Conservation (phyloP, 2,888 invertebrate genomes). For the Drosophila mulleri region DNA sequence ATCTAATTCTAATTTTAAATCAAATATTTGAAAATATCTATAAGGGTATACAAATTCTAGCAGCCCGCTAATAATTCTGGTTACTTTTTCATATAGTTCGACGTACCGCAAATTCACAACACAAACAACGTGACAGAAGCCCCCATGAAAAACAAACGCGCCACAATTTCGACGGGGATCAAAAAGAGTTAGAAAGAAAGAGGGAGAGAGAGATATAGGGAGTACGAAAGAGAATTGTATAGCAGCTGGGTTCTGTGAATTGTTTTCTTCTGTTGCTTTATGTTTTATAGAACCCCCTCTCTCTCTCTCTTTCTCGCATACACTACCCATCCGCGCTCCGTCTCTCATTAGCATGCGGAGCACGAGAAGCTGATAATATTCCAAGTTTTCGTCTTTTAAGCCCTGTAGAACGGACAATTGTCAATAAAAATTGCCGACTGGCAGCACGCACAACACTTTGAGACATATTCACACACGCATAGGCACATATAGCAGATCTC, state of each 20-base stretch:
- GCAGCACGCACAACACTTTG: constrained; percentile 64
- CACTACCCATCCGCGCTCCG: constrained; percentile 3
- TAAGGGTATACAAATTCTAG: constrained; percentile 11
- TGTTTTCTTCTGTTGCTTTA: constrained; percentile 60
- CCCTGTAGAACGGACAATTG: constrained; percentile 63
- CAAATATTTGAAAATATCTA: neutral
- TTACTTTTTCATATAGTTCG: constrained; percentile 15
- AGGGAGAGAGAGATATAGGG: constrained; percentile 2
- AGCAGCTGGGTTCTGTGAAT: constrained; percentile 58
- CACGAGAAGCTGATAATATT: constrained; percentile 69
- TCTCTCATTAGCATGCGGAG: constrained; percentile 72
- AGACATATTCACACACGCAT: constrained; percentile 40
- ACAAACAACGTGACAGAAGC: constrained; percentile 70
- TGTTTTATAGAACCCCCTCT: constrained; percentile 53
- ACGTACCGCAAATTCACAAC: constrained; percentile 62
- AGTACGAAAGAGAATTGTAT: constrained; percentile 12
- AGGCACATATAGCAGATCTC: constrained; percentile 18
- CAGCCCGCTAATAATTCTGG: neutral
- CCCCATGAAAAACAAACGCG: constrained; percentile 16
- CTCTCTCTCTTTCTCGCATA: constrained; percentile 12
- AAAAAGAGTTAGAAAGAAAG: constrained; percentile 11
- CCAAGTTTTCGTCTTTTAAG: constrained; percentile 34
- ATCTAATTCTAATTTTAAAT: no score
- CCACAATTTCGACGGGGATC: constrained; percentile 12
- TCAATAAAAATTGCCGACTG: constrained; percentile 67